Evolutionary conservation across 2,113 vertebrate species (phyloP).

Genomic region (Cephalopholis sonnerati): DNA sequence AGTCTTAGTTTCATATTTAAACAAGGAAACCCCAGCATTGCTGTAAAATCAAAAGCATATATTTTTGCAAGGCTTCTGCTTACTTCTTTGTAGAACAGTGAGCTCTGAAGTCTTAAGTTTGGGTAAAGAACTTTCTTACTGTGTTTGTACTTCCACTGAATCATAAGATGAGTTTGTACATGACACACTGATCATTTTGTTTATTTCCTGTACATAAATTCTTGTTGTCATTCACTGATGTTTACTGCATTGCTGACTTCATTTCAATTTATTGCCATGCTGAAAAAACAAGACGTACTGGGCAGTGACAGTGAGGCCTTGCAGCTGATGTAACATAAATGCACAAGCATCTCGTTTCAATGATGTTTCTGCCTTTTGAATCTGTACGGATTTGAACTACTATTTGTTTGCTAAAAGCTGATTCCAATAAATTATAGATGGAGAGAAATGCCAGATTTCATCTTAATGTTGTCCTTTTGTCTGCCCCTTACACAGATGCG

Average conservation of each 20-base stretch:
- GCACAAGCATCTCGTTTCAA: constrained; percentile 66
- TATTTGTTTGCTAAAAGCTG: constrained; percentile 78
- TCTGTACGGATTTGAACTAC: constrained; percentile 65
- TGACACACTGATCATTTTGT: constrained; percentile 17
- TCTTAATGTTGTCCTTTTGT: constrained; percentile 54
- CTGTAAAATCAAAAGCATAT: constrained; percentile 59
- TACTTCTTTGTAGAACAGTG: constrained; percentile 47
- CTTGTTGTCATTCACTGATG: constrained; percentile 30
- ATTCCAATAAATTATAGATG: constrained; percentile 80
- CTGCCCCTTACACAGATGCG: constrained; percentile 34
- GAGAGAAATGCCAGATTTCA: constrained; percentile 57
- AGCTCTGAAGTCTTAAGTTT: constrained; percentile 24
- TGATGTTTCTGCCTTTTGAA: constrained; percentile 70
- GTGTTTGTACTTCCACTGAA: constrained; percentile 59
- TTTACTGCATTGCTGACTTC: constrained; percentile 33
- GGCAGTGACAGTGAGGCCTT: constrained; percentile 47
- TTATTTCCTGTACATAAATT: constrained; percentile 57
- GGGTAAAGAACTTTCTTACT: constrained; percentile 56
- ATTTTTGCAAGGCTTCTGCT: constrained; percentile 67
- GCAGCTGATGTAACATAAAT: constrained; percentile 59
- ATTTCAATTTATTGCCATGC: constrained; percentile 36
- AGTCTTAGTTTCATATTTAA: constrained; percentile 53
- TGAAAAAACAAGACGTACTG: constrained; percentile 33
- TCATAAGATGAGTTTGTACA: constrained; percentile 43
- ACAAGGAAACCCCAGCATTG: constrained; percentile 35